Evolutionary conservation across 2,888 invertebrate genomes (phyloP).

Genomic region (Corbicula japonica): DNA sequence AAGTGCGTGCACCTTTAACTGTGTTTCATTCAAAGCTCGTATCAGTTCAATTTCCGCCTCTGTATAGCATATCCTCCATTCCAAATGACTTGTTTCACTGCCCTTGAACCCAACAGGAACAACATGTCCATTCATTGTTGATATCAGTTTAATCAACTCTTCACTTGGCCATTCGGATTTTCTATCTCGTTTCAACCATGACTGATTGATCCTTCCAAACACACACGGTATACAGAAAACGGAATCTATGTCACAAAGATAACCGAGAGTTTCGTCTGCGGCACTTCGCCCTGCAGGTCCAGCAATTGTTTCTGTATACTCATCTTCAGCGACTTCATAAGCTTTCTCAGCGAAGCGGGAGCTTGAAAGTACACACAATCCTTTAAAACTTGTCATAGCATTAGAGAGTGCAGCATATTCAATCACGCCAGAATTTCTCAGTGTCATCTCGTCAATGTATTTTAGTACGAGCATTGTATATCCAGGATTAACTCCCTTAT

Average conservation of each 20-base stretch:
- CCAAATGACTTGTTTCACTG: background rate
- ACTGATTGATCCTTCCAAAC: background rate
- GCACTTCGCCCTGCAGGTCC: background rate
- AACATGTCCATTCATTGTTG: constrained; percentile 11
- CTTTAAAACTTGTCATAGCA: background rate
- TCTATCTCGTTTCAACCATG: constrained; percentile 4
- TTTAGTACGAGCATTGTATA: constrained; percentile 3
- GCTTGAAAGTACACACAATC: background rate
- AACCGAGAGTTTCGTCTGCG: background rate
- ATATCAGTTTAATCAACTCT: background rate
- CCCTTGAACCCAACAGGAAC: constrained; percentile 27
- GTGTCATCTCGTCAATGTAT: background rate
- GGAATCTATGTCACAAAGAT: constrained; percentile 1
- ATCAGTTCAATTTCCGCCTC: constrained; percentile 1
- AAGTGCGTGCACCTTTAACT: background rate
- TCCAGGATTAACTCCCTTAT: background rate
- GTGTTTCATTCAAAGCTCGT: constrained; percentile 6
- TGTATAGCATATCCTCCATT: constrained; percentile 18
- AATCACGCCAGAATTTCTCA: background rate
- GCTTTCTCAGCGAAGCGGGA: background rate
- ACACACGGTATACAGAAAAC: background rate
- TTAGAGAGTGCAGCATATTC: background rate
- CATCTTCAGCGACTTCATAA: constrained; percentile 1
- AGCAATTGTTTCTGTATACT: background rate
- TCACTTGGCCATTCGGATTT: constrained; percentile 9